Conservation (phyloP, 2,113 vertebrate genomes). For the Ptilonorhynchus violaceus region DNA sequence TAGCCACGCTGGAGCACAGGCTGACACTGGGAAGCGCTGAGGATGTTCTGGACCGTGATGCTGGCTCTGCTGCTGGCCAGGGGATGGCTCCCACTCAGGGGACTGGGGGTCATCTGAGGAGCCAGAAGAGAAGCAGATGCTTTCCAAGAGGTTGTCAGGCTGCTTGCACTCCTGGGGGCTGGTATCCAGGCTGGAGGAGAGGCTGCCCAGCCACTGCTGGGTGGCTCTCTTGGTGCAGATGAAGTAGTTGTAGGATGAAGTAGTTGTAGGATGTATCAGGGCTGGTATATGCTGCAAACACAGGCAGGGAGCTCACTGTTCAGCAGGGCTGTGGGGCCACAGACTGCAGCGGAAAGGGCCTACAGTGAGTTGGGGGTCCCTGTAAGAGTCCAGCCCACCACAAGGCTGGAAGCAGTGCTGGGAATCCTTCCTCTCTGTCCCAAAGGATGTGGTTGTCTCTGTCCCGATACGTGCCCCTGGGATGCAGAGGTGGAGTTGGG, state of each 20-base stretch:
- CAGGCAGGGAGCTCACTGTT: background rate
- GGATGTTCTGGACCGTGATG: conserved; percentile 31
- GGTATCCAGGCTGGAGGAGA: background rate
- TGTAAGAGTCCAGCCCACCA: background rate
- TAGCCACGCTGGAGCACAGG: background rate
- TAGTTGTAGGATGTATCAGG: conserved; percentile 70
- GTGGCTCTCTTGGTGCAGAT: background rate
- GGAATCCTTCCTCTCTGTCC: background rate
- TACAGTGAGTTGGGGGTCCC: background rate
- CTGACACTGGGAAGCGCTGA: background rate
- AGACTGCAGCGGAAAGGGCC: background rate
- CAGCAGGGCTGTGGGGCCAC: background rate
- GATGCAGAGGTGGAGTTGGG: background rate
- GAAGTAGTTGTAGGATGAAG: conserved; percentile 68
- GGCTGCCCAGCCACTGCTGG: background rate
- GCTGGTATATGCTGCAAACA: conserved; percentile 38
- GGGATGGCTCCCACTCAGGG: background rate
- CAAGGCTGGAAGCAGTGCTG: rapidly evolving
- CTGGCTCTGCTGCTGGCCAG: background rate
- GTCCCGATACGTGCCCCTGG: background rate
- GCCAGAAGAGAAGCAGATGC: conserved; percentile 9
- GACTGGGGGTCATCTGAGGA: background rate
- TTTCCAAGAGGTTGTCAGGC: background rate
- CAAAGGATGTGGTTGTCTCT: background rate
- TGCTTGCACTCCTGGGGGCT: background rate